Conservation (phyloP, 2,113 vertebrate genomes). For the Petromus typicus region DNA sequence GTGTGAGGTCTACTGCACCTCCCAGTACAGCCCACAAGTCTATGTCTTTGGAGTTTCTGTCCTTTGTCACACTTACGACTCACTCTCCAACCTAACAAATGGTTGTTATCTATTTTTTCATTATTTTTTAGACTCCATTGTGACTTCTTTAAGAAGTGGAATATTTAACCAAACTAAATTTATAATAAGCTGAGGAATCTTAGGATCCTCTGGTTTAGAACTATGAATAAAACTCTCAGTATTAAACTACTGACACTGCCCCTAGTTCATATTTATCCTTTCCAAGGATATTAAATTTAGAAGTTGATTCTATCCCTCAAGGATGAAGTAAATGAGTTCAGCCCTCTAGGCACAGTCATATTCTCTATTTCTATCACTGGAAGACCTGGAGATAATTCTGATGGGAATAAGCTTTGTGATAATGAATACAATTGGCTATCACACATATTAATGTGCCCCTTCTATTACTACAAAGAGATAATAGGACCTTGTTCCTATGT, state of each 20-base stretch:
- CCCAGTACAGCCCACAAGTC: rapidly evolving
- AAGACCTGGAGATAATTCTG: not conserved
- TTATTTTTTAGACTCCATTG: not conserved
- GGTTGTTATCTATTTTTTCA: not conserved
- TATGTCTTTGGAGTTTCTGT: not conserved
- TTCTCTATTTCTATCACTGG: not conserved
- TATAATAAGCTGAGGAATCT: not conserved
- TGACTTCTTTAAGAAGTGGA: not conserved
- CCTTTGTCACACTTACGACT: not conserved
- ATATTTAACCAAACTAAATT: not conserved
- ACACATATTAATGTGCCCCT: not conserved
- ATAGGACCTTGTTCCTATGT: not conserved
- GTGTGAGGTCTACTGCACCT: not conserved
- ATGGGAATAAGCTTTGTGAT: not conserved
- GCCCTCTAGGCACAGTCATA: not conserved
- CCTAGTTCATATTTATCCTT: not conserved
- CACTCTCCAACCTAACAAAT: not conserved
- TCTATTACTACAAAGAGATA: not conserved
- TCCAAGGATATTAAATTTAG: not conserved
- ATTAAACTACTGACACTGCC: not conserved
- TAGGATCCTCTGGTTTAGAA: not conserved
- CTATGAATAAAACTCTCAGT: not conserved
- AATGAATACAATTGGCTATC: not conserved
- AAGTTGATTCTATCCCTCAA: not conserved
- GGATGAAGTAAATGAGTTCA: not conserved